These are phyloP conservation scores for Spodoptera littoralis DNA, from an alignment of 2,888 invertebrate species.

Conservation along the genomic window DNA sequence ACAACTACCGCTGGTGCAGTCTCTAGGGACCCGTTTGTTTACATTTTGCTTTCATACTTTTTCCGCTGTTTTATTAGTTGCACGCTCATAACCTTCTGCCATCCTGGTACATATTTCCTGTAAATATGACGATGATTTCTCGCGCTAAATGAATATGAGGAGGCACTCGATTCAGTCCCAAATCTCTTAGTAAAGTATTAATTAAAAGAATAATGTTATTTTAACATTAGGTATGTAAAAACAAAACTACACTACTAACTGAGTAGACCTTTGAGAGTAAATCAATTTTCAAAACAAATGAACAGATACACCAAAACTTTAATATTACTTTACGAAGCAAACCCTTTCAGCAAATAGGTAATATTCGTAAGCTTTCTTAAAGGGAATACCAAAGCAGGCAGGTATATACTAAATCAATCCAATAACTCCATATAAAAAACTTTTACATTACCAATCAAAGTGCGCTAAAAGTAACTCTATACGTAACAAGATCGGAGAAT, in stretches of 20 bases:
- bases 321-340: not conserved
- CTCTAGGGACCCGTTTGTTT: conserved; percentile 53
- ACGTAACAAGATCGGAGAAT: conserved; percentile 7
- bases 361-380: conserved; percentile 23
- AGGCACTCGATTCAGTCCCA: no score
- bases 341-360: conserved; percentile 25
- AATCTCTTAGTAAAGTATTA: no score
- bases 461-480: conserved; percentile 32
- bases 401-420: conserved; percentile 46
- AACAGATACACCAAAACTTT: no score
- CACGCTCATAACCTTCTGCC: conserved; percentile 29
- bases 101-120: conserved; percentile 32
- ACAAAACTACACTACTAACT: no score
- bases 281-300: no score
- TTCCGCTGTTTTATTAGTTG: conserved; percentile 32
- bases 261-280: no score
- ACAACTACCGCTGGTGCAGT: conserved; percentile 26
- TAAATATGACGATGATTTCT: not conserved
- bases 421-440: conserved; percentile 38
- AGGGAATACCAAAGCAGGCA: conserved; percentile 23
- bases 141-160: no score
- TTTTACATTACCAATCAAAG: conserved; percentile 46
- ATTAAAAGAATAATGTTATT: no score
- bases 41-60: conserved; percentile 50
- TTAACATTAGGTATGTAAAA: no score